Conservation (phyloP, 2,113 vertebrate species). For the Copsychus sechellarum region DNA sequence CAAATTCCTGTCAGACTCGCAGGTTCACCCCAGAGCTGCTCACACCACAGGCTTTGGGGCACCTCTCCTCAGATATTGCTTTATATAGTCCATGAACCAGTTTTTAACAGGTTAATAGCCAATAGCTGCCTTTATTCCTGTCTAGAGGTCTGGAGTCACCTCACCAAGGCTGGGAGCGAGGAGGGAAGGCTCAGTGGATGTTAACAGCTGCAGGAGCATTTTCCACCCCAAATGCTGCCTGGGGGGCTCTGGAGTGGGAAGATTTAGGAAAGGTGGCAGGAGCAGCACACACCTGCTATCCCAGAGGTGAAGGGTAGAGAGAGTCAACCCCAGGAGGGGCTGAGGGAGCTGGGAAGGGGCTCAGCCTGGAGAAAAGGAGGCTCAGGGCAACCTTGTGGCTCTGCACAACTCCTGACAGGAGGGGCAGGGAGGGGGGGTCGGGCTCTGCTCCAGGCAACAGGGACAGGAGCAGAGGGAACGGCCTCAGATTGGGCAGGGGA, state of each 20-base stretch:
- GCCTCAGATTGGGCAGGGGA: not conserved
- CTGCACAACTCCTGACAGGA: not conserved
- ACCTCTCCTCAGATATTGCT: not conserved
- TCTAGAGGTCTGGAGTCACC: not conserved
- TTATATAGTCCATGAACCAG: not conserved
- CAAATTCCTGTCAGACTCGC: not conserved
- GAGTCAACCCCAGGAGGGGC: not conserved
- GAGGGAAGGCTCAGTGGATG: not conserved
- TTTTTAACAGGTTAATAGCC: not conserved
- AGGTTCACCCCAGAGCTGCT: not conserved
- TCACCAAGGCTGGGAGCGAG: not conserved
- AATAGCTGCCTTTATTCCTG: not conserved
- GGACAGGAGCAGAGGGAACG: not conserved
- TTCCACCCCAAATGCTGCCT: not conserved
- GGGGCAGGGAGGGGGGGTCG: too few species aligned
- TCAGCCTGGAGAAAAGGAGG: not conserved
- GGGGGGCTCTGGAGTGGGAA: not conserved
- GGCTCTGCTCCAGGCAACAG: too few species aligned
- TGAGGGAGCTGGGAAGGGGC: not conserved
- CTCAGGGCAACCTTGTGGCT: not conserved
- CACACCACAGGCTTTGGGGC: not conserved
- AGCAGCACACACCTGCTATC: fast-evolving
- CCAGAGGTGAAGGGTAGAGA: not conserved
- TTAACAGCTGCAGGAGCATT: not conserved
- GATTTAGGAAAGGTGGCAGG: not conserved